Evolutionary conservation across 2,888 invertebrate genomes (phyloP).

Genomic region (Resseliella maxima): DNA sequence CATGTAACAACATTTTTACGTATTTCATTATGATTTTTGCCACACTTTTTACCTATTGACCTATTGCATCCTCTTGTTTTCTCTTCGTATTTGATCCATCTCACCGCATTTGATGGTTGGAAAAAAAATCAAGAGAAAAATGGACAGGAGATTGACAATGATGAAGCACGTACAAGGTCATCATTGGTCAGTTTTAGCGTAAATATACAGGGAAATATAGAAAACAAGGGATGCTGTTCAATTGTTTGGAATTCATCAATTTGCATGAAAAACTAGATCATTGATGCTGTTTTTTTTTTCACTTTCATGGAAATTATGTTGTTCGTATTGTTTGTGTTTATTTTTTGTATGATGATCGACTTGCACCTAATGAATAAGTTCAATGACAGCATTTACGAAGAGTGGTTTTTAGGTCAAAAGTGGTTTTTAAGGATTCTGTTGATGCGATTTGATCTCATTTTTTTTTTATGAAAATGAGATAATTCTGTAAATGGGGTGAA

Average conservation of each 20-base stretch:
- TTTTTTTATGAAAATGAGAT: slow-evolving; percentile 1
- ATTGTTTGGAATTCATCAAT: slow-evolving; percentile 46
- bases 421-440: not conserved
- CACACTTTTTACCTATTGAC: slow-evolving; percentile 55
- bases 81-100: not conserved
- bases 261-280: slow-evolving; percentile 36
- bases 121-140: not conserved
- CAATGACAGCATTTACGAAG: not conserved
- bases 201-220: slow-evolving; percentile 11
- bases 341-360: not conserved
- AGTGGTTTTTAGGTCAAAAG: slow-evolving; percentile 29
- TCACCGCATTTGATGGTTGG: not conserved
- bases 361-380: not conserved
- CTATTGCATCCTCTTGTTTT: slow-evolving; percentile 48
- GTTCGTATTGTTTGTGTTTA: not conserved
- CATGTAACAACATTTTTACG: no score
- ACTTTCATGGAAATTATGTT: slow-evolving; percentile 18
- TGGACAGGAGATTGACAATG: slow-evolving; percentile 33
- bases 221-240: slow-evolving; percentile 33
- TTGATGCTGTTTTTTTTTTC: slow-evolving; percentile 23
- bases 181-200: slow-evolving; percentile 19
- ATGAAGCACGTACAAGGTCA: slow-evolving; percentile 39
- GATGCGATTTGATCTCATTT: slow-evolving; percentile 46
- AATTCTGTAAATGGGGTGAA: slow-evolving; percentile 8
- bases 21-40: slow-evolving; percentile 36